Evolutionary conservation across 2,888 invertebrate species (phyloP), one percentile per base, ranked within the genome.

Genomic region (Eubasilissa splendida): DNA sequence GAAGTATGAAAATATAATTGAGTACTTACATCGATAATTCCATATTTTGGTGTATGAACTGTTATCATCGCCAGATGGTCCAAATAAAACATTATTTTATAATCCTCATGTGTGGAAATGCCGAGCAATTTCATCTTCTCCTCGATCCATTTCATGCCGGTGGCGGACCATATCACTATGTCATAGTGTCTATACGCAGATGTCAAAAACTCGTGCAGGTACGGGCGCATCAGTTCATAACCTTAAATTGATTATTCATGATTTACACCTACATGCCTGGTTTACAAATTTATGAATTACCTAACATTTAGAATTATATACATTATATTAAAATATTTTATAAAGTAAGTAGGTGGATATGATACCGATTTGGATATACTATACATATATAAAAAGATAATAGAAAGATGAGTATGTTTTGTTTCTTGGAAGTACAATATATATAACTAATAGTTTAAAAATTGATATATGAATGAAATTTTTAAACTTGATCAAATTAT

Each of bases 151-250:
- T 97, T 97, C 98, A 99, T 98, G 83, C 96, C 96, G 0, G 99
- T 99, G 0, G 99, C 99, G 4, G 99, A 99, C 99, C 99, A 99
- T 84, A 99, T 98, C 0, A 97, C 98, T 84, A 99, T 98, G 86
- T 99, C 99, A 85, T 98, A 99, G 88, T 97, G 91, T 86, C 94
- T 93, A 86, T 97, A 97, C 0, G 97, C 96, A 0, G 94, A 91
- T 1, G 95, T 94, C 0, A 99, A 91, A 88, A 99, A 99, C 87
- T 99, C 98, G 87, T 99, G 99, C 53, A 99, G 92, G 87, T 93
- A 98, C 0, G 99, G 99, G 82, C 99, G 91, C 98, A 98, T 99
- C 76, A 99, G 88, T 88, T 99, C 97, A 22, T 92, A 92, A 0
- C 95, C 95, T 91, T 85, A 11, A 84, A 83, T 58, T 54, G 11